Conservation (phyloP, 2,797 vertebrate species). For the Steatocranus sp. region DNA sequence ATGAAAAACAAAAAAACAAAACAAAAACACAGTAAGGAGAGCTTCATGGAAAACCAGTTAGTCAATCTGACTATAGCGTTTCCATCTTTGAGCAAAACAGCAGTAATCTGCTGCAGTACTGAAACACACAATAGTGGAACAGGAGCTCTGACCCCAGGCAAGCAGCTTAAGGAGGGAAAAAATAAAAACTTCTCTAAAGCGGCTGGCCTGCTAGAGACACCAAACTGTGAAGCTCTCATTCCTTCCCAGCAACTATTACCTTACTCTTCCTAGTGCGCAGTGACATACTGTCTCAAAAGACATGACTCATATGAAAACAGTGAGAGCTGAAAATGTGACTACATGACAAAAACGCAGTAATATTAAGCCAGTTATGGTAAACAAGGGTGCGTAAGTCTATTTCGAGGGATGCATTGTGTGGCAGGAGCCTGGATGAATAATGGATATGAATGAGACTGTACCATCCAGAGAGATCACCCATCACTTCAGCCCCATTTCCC, state of each 20-base stretch:
- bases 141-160: constrained; percentile 15
- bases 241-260: neutral
- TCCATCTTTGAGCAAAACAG: constrained; percentile 19
- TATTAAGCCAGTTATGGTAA: neutral
- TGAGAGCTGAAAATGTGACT: constrained; percentile 9
- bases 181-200: constrained; percentile 8
- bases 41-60: neutral
- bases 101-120: neutral
- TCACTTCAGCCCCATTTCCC: constrained; percentile 48
- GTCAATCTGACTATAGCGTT: neutral
- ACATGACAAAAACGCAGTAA: neutral
- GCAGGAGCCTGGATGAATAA: neutral
- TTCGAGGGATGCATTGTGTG: neutral
- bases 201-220: neutral
- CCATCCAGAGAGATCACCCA: constrained; percentile 8
- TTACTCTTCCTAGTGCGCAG: neutral
- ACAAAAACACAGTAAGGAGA: neutral
- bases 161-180: constrained; percentile 27
- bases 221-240: constrained; percentile 23
- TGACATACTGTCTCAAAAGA: neutral
- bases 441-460: constrained; percentile 31
- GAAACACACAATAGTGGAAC: constrained; percentile 18
- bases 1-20: neutral
- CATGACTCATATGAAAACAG: constrained; percentile 27
- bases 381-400: neutral